phyloP scores from a whole-genome alignment of 2,113 vertebrate species.

The Oplegnathus fasciatus region DNA sequence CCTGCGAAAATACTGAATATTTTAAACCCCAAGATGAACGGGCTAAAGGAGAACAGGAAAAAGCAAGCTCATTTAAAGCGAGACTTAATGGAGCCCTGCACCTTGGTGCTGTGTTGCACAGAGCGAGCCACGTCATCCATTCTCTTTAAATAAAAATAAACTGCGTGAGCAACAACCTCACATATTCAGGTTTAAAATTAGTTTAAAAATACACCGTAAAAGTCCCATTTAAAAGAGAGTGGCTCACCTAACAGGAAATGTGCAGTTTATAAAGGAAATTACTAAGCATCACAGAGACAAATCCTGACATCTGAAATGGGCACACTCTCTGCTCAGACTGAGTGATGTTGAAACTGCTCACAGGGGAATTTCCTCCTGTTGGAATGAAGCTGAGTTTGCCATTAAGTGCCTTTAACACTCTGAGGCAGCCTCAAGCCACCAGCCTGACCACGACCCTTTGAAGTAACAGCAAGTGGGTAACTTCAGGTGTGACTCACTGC shows the following conservation, averaged over 20 bases:
- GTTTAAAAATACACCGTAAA: not conserved
- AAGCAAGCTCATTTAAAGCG: slow-evolving; percentile 44
- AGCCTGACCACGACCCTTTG: not conserved
- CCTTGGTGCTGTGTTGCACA: not conserved
- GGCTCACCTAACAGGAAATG: slow-evolving; percentile 10
- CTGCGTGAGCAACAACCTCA: not conserved
- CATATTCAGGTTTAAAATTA: not conserved
- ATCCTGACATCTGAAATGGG: not conserved
- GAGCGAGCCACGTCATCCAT: not conserved
- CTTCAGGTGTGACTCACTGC: not conserved
- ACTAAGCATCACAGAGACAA: not conserved
- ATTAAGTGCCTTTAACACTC: slow-evolving; percentile 27
- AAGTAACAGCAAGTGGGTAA: not conserved
- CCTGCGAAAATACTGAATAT: slow-evolving; percentile 81
- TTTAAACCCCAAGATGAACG: slow-evolving; percentile 77
- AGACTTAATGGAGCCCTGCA: slow-evolving; percentile 19
- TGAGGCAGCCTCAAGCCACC: slow-evolving; percentile 11
- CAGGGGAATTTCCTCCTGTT: slow-evolving; percentile 28
- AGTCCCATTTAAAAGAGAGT: not conserved
- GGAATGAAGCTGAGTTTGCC: slow-evolving; percentile 14
- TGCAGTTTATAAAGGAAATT: slow-evolving; percentile 15
- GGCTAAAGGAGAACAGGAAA: slow-evolving; percentile 48
- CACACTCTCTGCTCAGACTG: not conserved
- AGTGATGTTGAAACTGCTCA: slow-evolving; percentile 4
- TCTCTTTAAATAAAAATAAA: slow-evolving; percentile 18